Evolutionary conservation across 2,797 vertebrate species (phyloP), one percentile per base, ranked within the genome.

Genomic region (Tokudaia tokunoshimensis): DNA sequence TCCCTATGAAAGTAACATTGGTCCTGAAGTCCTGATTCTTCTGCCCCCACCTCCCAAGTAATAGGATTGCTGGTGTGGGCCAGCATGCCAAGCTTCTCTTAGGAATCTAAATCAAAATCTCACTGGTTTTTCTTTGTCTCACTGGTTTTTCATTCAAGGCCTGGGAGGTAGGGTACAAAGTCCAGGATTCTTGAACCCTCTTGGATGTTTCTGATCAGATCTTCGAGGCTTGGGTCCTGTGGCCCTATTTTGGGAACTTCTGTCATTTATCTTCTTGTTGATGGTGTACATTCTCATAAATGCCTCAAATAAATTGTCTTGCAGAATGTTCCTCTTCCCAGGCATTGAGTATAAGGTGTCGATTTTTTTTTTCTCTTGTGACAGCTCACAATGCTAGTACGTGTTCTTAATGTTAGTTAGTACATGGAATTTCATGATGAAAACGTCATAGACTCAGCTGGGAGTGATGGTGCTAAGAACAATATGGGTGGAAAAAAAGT

Each of bases 71-170:
- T n/a, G 41, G 2, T 44, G 22, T 61, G 72, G 59, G 55, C 2
- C 31, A 12, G 31, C 57, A 29, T 6, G 31, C 44, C 41, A n/a
- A 17, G 41, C 31, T 37, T 79, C 52, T 47, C 78, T 91, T 52
- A 96, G 91, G 83, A 97, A 97, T 89, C 88, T 97, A 97, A 96
- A 95, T 91, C 82, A 91, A 75, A 88, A 81, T 59, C 57, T 50
- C 29, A 4, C 15, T 52, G n/a, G 44, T 78, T 63, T 65, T 26
- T 75, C 63, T 96, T 96, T 89, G 82, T 29, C 57, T 41, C 41
- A 41, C 41, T 41, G 41, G 41, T 41, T 41, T 41, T 88, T 89
- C 0, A 0, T 6, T 75, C 47, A 47, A 85, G 76, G 44, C 41
- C 37, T 20, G 81, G 0, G 55, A 90, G 75, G 50, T 14, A 34